A percentile compares a stretch with the other conserved stretches of the same genome.
Evolutionary conservation across 2,113 vertebrate species (phyloP).

Genomic region (Glareola pratincola): DNA sequence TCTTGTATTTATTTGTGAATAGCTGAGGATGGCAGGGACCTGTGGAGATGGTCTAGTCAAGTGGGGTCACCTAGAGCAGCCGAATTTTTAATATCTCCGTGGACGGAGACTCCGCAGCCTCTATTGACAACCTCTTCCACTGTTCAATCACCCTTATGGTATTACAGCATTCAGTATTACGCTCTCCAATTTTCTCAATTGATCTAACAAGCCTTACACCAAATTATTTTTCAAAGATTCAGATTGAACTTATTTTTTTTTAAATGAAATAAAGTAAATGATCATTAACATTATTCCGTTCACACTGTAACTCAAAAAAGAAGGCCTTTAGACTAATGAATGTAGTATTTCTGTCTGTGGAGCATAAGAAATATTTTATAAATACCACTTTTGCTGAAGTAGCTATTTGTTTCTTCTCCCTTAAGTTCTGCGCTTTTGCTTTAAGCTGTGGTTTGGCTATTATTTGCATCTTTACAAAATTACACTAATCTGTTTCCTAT

Average conservation of each 20-base stretch:
- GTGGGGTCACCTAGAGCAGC: not conserved
- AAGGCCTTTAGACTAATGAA: not conserved
- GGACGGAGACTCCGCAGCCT: not conserved
- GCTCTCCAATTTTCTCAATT: not conserved
- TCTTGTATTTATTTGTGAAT: not conserved
- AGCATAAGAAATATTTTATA: not conserved
- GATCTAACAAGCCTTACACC: not conserved
- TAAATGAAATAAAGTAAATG: not conserved
- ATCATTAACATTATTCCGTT: not conserved
- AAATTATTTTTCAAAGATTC: not conserved
- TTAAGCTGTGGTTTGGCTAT: not conserved
- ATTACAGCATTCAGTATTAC: accelerated
- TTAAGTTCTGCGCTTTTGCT: not conserved
- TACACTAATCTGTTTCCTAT: not conserved
- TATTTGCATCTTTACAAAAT: not conserved
- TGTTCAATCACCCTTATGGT: too few species aligned
- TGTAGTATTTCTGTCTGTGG: not conserved
- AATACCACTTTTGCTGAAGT: not conserved
- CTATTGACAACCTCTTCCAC: not conserved
- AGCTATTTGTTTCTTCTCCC: not conserved
- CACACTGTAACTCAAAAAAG: not conserved
- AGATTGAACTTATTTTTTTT: not conserved
- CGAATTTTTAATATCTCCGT: accelerated
- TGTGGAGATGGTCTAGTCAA: not conserved
- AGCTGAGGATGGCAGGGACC: not conserved